These are phyloP conservation scores for Bombus soroeensis DNA, from an alignment of 1,140 invertebrate species.

Conservation along the genomic window DNA sequence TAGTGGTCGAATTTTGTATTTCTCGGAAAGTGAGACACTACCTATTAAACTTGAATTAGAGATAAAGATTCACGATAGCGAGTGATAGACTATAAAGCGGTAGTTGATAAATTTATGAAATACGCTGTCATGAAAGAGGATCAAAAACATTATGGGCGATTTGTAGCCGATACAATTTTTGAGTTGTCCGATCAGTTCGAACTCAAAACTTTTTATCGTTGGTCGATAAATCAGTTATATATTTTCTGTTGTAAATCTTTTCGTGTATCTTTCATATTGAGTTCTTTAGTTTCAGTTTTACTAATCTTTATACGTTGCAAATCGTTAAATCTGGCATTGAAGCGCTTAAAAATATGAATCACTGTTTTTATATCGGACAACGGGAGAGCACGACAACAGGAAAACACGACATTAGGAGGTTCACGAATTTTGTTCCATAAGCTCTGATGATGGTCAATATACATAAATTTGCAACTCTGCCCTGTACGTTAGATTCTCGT, in stretches of 20 bases:
- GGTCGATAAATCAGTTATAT: too few relatives aligned
- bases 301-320: too few relatives aligned
- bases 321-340: not conserved
- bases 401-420: not conserved
- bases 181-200: too few relatives aligned
- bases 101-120: not conserved
- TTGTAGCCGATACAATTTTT: too few relatives aligned
- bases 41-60: not conserved
- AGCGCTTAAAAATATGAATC: not conserved
- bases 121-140: not conserved
- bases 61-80: not conserved
- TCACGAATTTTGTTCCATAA: not conserved
- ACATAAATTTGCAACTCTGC: not conserved
- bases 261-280: too few relatives aligned
- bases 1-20: not conserved
- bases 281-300: too few relatives aligned
- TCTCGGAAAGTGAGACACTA: not conserved
- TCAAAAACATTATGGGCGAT: too few relatives aligned
- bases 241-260: too few relatives aligned
- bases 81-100: not conserved
- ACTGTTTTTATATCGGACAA: not conserved
- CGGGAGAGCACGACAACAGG: too few relatives aligned
- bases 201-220: too few relatives aligned
- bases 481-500: constrained; percentile 10
- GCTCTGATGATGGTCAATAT: too few relatives aligned